Evolutionary conservation across 2,888 invertebrate genomes (phyloP).

Genomic region (Ditula angustiorana): DNA sequence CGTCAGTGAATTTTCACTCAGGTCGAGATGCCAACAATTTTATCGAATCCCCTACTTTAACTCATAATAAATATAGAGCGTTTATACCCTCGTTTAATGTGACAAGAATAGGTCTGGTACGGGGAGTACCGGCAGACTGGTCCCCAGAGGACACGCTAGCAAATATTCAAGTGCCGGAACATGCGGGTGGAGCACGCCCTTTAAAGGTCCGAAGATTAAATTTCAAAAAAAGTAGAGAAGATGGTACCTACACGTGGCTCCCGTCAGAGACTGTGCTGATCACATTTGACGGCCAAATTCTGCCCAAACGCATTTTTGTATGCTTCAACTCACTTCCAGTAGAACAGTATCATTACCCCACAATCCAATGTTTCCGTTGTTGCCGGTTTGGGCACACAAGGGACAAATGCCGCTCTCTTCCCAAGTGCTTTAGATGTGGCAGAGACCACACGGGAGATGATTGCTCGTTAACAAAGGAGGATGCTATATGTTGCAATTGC

Average conservation of each 20-base stretch:
- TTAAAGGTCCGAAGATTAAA: too few species aligned
- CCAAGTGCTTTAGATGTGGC: neutral
- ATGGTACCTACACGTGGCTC: neutral
- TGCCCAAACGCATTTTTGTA: neutral
- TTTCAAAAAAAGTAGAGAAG: too few species aligned
- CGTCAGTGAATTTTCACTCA: neutral
- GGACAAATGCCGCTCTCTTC: neutral
- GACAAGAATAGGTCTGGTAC: too few species aligned
- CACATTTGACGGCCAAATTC: neutral
- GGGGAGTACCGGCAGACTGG: too few species aligned
- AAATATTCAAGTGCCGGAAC: too few species aligned
- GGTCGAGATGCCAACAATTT: too few species aligned
- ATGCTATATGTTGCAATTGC: neutral
- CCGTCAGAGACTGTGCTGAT: neutral
- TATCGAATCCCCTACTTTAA: too few species aligned
- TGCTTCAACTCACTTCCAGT: neutral
- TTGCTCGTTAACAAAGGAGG: neutral
- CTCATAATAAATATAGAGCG: too few species aligned
- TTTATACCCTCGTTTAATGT: too few species aligned
- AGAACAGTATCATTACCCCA: neutral
- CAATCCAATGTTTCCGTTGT: neutral
- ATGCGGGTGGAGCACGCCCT: too few species aligned
- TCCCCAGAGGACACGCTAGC: too few species aligned
- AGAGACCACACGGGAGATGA: neutral
- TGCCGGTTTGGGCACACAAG: slow-evolving; percentile 6